Conservation (phyloP, 2,797 vertebrate species). For the Phrynocephalus forsythii region DNA sequence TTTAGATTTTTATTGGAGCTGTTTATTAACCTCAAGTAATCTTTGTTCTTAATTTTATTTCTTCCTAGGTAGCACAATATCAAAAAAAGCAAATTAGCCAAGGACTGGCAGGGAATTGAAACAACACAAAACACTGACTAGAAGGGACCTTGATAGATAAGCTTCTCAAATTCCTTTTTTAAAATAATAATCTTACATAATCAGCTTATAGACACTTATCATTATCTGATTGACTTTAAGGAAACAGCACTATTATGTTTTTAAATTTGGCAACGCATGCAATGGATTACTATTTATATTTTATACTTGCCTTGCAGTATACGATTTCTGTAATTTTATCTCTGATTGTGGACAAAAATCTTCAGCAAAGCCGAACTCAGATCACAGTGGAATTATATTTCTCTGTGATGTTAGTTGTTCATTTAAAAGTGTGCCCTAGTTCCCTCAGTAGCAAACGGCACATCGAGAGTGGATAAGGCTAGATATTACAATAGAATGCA, state of each 20-base stretch:
- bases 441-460: background rate
- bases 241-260: constrained; percentile 30
- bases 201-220: constrained; percentile 40
- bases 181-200: constrained; percentile 8
- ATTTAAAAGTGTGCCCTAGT: constrained; percentile 35
- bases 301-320: constrained; percentile 37
- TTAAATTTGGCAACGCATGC: constrained; percentile 28
- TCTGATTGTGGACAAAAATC: background rate
- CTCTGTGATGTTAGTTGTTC: constrained; percentile 25
- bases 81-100: constrained; percentile 61
- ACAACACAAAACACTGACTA: constrained; percentile 51
- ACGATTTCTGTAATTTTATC: constrained; percentile 1
- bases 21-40: constrained; percentile 54
- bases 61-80: constrained; percentile 49
- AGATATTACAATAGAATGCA: too few relatives aligned
- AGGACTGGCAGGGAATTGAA: constrained; percentile 59
- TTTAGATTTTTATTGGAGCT: constrained; percentile 35
- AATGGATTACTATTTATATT: constrained; percentile 54
- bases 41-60: constrained; percentile 50
- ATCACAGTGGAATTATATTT: background rate
- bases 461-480: too few relatives aligned
- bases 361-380: background rate
- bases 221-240: constrained; percentile 41
- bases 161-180: background rate
- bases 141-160: background rate